Evolutionary conservation across 2,113 vertebrate species (phyloP).

Genomic region (Thymallus thymallus): DNA sequence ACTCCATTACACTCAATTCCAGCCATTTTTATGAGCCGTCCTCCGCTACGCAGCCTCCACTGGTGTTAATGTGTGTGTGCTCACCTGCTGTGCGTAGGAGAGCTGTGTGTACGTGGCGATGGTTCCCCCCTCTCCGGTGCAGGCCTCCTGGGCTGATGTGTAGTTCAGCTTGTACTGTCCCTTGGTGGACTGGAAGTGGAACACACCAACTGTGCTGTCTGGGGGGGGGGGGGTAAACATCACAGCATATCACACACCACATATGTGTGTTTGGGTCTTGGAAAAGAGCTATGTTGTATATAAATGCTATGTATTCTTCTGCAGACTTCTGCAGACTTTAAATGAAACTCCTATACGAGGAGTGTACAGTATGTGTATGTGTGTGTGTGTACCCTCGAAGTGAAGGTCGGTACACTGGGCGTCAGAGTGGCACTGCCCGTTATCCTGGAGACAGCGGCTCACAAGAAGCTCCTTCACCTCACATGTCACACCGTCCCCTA

Average conservation of each 20-base stretch:
- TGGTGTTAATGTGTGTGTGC: constrained; percentile 12
- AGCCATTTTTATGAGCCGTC: too few relatives aligned
- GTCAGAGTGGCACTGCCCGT: constrained; percentile 81
- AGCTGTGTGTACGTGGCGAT: constrained; percentile 87
- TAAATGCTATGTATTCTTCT: too few relatives aligned
- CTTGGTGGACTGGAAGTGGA: constrained; percentile 77
- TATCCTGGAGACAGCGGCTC: constrained; percentile 86
- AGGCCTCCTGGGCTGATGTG: constrained; percentile 74
- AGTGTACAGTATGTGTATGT: background rate
- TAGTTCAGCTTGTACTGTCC: constrained; percentile 87
- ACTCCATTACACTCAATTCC: too few relatives aligned
- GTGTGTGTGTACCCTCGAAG: constrained; percentile 78
- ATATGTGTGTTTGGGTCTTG: too few relatives aligned
- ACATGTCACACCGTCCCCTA: constrained; percentile 86
- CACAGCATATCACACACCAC: background rate
- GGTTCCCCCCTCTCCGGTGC: constrained; percentile 69
- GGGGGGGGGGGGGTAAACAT: constrained; percentile 21
- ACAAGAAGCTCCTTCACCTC: constrained; percentile 77
- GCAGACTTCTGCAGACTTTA: too few relatives aligned
- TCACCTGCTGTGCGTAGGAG: constrained; percentile 87
- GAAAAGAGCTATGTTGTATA: too few relatives aligned
- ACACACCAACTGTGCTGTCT: constrained; percentile 86
- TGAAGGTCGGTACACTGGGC: constrained; percentile 87
- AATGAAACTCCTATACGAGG: background rate
- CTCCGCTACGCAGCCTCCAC: too few relatives aligned